Base-by-base conservation (phyloP, 2,888 invertebrate genomes). In the Tubulanus polymorphus region DNA sequence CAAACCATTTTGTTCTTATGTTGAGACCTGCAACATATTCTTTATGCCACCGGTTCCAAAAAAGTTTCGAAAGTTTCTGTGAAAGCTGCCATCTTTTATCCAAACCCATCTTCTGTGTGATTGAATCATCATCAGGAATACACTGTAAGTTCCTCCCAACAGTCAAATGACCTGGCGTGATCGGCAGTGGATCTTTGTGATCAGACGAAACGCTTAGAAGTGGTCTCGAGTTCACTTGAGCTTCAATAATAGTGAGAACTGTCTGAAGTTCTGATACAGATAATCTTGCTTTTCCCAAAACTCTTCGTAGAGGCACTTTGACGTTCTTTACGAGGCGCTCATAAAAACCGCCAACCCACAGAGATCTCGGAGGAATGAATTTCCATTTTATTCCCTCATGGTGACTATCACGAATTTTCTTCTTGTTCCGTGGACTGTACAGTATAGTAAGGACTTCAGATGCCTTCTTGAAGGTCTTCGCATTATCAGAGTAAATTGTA, bases 121-220 rank as follows among this genome's bases (percentile, higher is more conserved):
- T 15, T 15, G 6, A 8, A 15, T 41, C 41, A 15, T 20, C 23
- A 15, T 41, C 15, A 3, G 53, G 53, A 3, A 47, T 18, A 10
- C 26, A 10, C 3, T 37, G n/a, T 15, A 20, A 15, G 8, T 10
- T 20, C 8, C 37, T 15, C 18, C 28, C 15, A 18, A 73, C 69
- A 5, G 73, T 53, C 52, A 73, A 69, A 59, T 73, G 72, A 8
- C 63, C 66, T 3, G 72, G 71, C 0, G 70, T 70, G 1, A 72
- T 52, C 1, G 51, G 27, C 15, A 20, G 15, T n/a, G 27, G 15
- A 51, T 51, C 51, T 15, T 23, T 12, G 6, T 18, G 48, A 53
- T 60, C 56, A n/a, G 52, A 26, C 3, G 48, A 32, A 8, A 60
- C 48, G 8, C 50, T 28, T 2, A 47, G 45, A 3, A 53, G 29